phyloP scores from a whole-genome alignment of 2,888 invertebrate species.

The Pheosia tremula region DNA sequence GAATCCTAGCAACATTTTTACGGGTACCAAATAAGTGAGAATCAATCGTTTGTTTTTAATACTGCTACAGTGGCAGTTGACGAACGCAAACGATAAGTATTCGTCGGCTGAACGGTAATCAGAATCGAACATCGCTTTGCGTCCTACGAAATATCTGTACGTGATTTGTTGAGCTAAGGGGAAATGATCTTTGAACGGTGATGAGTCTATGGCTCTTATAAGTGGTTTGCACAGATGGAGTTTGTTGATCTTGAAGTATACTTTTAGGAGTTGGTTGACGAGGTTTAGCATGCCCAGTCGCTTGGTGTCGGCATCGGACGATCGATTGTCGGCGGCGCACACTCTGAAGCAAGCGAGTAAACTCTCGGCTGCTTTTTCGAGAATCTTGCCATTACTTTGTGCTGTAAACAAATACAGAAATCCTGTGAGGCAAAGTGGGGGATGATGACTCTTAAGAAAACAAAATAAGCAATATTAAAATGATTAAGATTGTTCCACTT shows the following conservation, averaged over 20 bases:
- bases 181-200: constrained; percentile 94
- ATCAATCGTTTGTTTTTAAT: constrained; percentile 95
- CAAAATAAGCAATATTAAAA: too few species aligned
- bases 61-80: constrained; percentile 92
- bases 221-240: constrained; percentile 96
- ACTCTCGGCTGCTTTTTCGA: constrained; percentile 97
- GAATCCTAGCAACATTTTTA: constrained; percentile 98
- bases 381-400: constrained; percentile 86
- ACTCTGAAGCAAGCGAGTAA: constrained; percentile 97
- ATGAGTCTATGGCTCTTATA: constrained; percentile 97
- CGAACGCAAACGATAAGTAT: constrained; percentile 96
- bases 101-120: constrained; percentile 97
- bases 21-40: constrained; percentile 97
- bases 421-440: background rate
- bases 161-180: constrained; percentile 97
- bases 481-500: too few species aligned
- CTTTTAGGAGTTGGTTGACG: constrained; percentile 98
- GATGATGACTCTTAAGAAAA: too few species aligned
- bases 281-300: constrained; percentile 97
- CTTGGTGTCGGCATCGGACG: constrained; percentile 96
- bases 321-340: constrained; percentile 97
- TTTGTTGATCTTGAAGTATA: constrained; percentile 96
- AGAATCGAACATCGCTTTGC: constrained; percentile 99
- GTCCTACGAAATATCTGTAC: constrained; percentile 98
- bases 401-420: constrained; percentile 53